Evolutionary conservation across 1,140 invertebrate species (phyloP), one percentile per base, ranked within the genome.

Genomic region (Halictus rubicundus): DNA sequence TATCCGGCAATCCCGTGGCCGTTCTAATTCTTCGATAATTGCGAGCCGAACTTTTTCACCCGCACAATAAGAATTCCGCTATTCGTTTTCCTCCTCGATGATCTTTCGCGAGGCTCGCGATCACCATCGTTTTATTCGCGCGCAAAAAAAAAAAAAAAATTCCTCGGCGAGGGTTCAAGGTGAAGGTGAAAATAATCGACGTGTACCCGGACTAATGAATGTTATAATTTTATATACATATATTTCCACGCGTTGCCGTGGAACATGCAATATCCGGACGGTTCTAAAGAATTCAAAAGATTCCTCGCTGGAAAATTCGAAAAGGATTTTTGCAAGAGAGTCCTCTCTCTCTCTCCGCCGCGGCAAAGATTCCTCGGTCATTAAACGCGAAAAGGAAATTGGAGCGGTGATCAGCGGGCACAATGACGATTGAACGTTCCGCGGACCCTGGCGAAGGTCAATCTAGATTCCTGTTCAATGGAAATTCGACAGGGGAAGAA

Each of bases 1-100:
- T 42, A 52, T 16, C n/a, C 27, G 27, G 25, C 9, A 59, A 71
- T 19, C 37, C 37, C 42, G 71, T 52, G 63, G 42, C 71, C 60
- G 71, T 63, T 27, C 71, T 64, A 73, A 64, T 64, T 73, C 71
- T 12, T 52, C 71, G 42, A 37, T 64, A 49, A 74, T 74, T 73
- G 46, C 57, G 16, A 8, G 1, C 4, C 8, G 32, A 65, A 65
- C 14, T n/a, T 54, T 57, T 14, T 32, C 14, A 2, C 8, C 49
- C 19, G 42, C 42, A 46, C 42, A 46, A n/a, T 16, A 59, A 65
- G 39, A 37, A 54, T 65, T 27, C 12, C 8, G 2, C 46, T 8
- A 65, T 74, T 59, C 60, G 37, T 52, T 64, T 39, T n/a, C 25
- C 6, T 54, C 39, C 9, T 16, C 7, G 23, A 8, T 21, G 32